phyloP scores from a whole-genome alignment of 2,888 invertebrate species.

The Amphipoea oculea region DNA sequence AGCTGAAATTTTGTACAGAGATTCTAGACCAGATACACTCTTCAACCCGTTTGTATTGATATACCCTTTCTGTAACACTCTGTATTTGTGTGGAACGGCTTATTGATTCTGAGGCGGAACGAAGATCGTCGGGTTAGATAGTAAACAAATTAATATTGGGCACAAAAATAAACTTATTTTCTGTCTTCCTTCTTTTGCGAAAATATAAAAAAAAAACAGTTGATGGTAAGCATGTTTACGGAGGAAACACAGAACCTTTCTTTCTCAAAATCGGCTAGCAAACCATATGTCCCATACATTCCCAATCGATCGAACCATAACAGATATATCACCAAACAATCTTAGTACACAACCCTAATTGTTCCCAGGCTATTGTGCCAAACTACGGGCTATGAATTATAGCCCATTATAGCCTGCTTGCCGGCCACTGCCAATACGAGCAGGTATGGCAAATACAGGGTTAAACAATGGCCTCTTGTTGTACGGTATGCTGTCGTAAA shows the following conservation, averaged over 20 bases:
- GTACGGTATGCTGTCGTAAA: conserved; percentile 26
- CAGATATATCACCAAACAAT: conserved; percentile 53
- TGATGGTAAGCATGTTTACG: too few relatives aligned
- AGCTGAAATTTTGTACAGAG: too few relatives aligned
- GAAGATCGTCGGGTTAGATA: too few relatives aligned
- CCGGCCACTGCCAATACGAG: conserved; percentile 46
- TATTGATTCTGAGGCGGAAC: too few relatives aligned
- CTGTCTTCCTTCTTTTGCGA: neutral
- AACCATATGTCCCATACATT: conserved; percentile 29
- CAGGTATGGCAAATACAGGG: conserved; percentile 55
- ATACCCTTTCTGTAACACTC: too few relatives aligned
- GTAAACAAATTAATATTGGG: too few relatives aligned
- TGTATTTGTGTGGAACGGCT: too few relatives aligned
- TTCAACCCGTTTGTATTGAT: too few relatives aligned
- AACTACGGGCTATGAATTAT: conserved; percentile 55
- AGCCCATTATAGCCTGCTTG: conserved; percentile 55
- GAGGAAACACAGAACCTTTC: neutral
- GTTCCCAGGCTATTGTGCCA: conserved; percentile 58
- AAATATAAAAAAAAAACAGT: neutral
- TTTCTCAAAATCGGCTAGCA: neutral
- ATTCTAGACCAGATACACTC: too few relatives aligned
- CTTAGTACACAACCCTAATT: conserved; percentile 57
- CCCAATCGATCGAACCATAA: conserved; percentile 32
- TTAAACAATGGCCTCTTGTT: conserved; percentile 36
- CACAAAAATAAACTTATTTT: neutral